Conservation (phyloP, 2,888 invertebrate species). For the Amaurobius ferox region DNA sequence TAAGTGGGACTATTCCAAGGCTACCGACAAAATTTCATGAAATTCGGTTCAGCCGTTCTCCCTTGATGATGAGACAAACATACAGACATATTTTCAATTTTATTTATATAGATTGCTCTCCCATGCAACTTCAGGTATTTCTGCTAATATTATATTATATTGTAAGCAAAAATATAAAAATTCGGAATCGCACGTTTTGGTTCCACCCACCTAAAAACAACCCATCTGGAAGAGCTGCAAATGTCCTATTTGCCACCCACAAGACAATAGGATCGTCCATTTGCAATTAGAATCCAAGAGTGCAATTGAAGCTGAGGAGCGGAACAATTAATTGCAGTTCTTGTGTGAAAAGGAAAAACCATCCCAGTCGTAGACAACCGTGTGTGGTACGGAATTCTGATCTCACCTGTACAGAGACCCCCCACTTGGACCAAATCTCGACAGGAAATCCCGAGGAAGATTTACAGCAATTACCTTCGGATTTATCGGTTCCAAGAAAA, state of each 20-base stretch:
- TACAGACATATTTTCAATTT: too few species aligned
- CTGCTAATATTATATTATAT: too few species aligned
- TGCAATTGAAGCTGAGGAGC: constrained; percentile 24
- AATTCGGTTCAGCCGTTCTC: too few species aligned
- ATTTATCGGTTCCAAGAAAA: constrained; percentile 29
- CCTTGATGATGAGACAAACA: too few species aligned
- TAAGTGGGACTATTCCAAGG: too few species aligned
- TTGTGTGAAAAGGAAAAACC: not conserved
- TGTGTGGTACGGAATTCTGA: constrained; percentile 31
- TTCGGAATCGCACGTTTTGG: too few species aligned
- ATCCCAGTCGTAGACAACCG: constrained; percentile 5
- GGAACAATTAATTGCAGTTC: constrained; percentile 37
- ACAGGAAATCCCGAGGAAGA: constrained; percentile 37
- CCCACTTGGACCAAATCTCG: not conserved
- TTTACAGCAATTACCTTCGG: constrained; percentile 27
- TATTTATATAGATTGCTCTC: too few species aligned
- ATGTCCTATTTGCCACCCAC: constrained; percentile 10
- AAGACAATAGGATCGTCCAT: not conserved
- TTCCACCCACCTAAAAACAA: too few species aligned
- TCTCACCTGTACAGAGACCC: constrained; percentile 46
- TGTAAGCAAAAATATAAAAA: too few species aligned
- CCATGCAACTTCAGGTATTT: too few species aligned
- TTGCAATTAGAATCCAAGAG: constrained; percentile 17
- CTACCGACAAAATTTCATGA: too few species aligned
- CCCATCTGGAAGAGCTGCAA: not conserved